These are phyloP conservation scores for Lithobius niger DNA, from an alignment of 1,140 invertebrate genomes.

Conservation along the genomic window DNA sequence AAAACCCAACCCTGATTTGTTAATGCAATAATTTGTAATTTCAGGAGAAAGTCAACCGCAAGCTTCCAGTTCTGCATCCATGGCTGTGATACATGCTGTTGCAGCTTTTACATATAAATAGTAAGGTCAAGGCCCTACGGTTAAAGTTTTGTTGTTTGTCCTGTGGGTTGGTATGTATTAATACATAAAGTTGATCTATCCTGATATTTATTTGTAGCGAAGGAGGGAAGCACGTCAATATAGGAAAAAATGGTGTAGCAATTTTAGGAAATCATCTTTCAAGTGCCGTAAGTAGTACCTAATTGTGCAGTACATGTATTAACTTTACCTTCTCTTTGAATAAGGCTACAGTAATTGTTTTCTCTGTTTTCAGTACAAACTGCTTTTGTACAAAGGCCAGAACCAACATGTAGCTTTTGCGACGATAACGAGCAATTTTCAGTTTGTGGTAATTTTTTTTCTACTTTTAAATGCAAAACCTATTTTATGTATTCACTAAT, in stretches of 20 bases:
- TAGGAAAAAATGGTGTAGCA: slow-evolving; percentile 33
- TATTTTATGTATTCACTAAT: no score
- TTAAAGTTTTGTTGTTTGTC: not conserved
- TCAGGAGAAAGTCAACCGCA: no score
- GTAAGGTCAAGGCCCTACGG: slow-evolving; percentile 17
- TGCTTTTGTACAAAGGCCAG: slow-evolving; percentile 33
- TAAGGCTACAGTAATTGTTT: slow-evolving; percentile 1
- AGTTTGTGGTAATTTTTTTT: slow-evolving; percentile 27
- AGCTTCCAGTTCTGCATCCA: no score
- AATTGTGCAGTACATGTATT: no score
- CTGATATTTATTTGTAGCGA: slow-evolving; percentile 22
- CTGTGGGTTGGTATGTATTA: no score
- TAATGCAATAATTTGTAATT: no score
- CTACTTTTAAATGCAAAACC: no score
- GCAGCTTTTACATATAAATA: slow-evolving; percentile 27
- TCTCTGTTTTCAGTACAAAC: slow-evolving; percentile 28
- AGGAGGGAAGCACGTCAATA: slow-evolving; percentile 28
- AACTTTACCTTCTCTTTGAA: not conserved
- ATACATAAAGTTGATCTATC: no score
- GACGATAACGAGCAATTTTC: slow-evolving; percentile 26
- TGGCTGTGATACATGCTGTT: slow-evolving; percentile 20
- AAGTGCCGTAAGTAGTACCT: slow-evolving; percentile 23
- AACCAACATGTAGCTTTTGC: slow-evolving; percentile 31
- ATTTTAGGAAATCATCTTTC: slow-evolving; percentile 26
- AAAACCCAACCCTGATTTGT: no score